Evolutionary conservation across 2,888 invertebrate species (phyloP), one percentile per base, ranked within the genome.

Genomic region (Tenodera sinensis): DNA sequence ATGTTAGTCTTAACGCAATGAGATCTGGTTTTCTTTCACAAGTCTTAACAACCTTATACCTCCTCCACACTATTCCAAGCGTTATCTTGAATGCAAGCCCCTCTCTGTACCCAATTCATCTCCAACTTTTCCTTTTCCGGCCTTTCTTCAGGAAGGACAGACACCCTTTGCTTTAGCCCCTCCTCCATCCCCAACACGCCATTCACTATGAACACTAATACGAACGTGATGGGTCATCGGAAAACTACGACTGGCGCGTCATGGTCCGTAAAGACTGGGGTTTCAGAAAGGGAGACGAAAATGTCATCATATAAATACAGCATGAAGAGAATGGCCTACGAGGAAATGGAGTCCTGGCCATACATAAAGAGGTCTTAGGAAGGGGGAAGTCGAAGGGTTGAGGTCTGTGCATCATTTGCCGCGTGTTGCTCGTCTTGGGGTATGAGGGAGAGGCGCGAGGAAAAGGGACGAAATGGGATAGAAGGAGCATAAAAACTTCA

Each of bases 291-390:
- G 47, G 85, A 85, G 83, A 83, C 30, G 86, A 87, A 89, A 89
- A 89, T 85, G 85, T 82, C 87, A 89, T 87, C 87, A 83, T 89
- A 87, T 89, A 89, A 87, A 89, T 87, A 89, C 89, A 89, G 89
- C 71, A 42, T 83, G 28, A 89, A 89, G 89, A 89, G 28, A 89
- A 89, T 87, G 89, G 87, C 87, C 83, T 86, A 28, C 87, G 54
- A 71, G 54, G 54, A 71, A 71, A 54, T 83, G 88, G 28, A 42
- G 42, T 88, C 42, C 27, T 81, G 28, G 88, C 83, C 88, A 88
- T 83, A 88, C 47, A 88, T 82, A 82, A 88, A 28, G 83, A 42
- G 88, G n/a, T 82, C 27, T 28, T 81, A n/a, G 28, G 87, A 87
- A 83, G 30, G 30, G 42, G 88, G 15, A 87, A 81, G 83, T 28